Evolutionary conservation across 2,797 vertebrate species (phyloP), one percentile per base, ranked within the genome.

Genomic region (Lacerta agilis): DNA sequence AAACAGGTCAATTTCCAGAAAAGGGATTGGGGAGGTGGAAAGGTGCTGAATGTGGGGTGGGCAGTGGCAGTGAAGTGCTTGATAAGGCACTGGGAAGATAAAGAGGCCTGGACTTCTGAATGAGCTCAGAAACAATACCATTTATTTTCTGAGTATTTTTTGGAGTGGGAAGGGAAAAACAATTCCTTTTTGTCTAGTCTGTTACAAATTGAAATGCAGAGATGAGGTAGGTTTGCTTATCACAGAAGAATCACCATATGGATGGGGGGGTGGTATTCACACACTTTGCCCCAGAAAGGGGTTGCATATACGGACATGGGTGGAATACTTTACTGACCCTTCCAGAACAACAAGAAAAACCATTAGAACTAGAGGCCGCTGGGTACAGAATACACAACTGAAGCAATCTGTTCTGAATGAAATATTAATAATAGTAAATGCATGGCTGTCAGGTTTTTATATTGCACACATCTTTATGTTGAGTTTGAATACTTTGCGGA

Each of bases 401-500:
- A 85, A 91, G 93, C 89, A n/a, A 91, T 91, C 93, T 94, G 92
- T 88, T 94, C 90, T 93, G 93, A 95, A 95, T 96, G 93, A 94
- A 95, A 94, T 92, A 90, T 93, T 94, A 94, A 92, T 90, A 66
- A 88, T 85, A 90, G 87, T 88, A 94, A 95, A 94, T 90, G 90
- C 92, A 83, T 87, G 83, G 85, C 83, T 91, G 3, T 90, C 89
- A 90, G 89, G 49, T 80, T 92, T 90, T 91, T 82, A 86, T 92
- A 79, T 69, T 1, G 79, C 81, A 20, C 87, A 90, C 80, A 41
- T 92, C 87, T 77, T 83, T 77, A 83, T 69, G 72, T 0, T 0
- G 5, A 7, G 67, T 76, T 79, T 84, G 38, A 89, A 9, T 66
- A 18, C 80, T 83, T 93, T 90, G 83, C 81, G 87, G 61, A 87